These are phyloP conservation scores for Cephalopachus bancanus DNA, from an alignment of 2,797 vertebrate genomes.

Conservation along the genomic window DNA sequence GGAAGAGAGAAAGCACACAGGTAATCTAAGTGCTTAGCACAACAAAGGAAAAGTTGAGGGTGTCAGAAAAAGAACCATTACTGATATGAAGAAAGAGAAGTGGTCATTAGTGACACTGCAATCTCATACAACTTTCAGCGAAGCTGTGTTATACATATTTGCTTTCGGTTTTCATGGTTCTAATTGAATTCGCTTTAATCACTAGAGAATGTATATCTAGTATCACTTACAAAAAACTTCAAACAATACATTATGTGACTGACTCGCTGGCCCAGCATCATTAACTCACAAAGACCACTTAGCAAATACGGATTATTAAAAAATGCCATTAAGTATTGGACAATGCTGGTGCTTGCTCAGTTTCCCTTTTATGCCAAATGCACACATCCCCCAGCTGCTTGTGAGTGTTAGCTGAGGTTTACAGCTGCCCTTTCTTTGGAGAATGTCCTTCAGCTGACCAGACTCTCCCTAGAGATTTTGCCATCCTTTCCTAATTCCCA, in stretches of 20 bases:
- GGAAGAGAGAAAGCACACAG: not conserved
- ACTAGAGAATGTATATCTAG: not conserved
- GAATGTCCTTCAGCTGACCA: not conserved
- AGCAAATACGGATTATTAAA: not conserved
- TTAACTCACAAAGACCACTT: not conserved
- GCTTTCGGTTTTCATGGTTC: not conserved
- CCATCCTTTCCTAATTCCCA: not conserved
- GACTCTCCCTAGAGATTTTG: not conserved
- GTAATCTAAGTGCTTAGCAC: not conserved
- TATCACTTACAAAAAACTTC: not conserved
- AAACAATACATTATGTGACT: not conserved
- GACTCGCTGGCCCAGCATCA: not conserved
- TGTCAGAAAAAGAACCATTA: not conserved
- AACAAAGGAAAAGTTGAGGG: not conserved
- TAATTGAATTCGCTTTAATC: not conserved
- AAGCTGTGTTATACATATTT: not conserved
- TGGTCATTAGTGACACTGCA: not conserved
- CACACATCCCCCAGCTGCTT: not conserved
- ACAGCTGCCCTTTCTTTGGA: not conserved
- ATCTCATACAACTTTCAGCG: not conserved
- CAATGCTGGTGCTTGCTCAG: not conserved
- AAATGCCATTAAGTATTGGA: not conserved
- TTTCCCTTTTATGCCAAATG: not conserved
- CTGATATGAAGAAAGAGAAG: not conserved
- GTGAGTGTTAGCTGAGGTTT: not conserved